These are phyloP conservation scores for Etheostoma nigrum DNA, from an alignment of 2,797 vertebrate genomes.

Conservation along the genomic window DNA sequence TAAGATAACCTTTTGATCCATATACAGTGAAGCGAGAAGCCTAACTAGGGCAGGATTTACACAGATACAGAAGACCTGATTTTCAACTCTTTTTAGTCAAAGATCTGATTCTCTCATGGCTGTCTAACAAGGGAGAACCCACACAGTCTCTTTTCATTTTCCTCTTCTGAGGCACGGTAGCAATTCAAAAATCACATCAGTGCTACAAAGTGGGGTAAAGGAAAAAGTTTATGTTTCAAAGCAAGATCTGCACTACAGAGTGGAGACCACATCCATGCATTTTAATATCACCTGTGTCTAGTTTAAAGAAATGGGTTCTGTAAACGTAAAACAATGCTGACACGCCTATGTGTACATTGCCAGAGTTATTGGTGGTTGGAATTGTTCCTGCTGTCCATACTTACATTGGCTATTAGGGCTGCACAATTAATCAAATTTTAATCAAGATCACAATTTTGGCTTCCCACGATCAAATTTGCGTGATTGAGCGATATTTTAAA, in stretches of 20 bases:
- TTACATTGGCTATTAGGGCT: no score
- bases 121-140: conserved; percentile 31
- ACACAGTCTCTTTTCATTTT: conserved; percentile 30
- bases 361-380: background rate
- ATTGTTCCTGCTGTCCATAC: background rate
- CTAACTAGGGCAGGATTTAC: conserved; percentile 69
- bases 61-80: conserved; percentile 60
- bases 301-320: background rate
- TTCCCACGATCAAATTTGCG: no score
- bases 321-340: background rate
- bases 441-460: no score
- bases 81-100: conserved; percentile 60
- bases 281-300: background rate
- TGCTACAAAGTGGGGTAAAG: background rate
- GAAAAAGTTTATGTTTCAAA: conserved; percentile 12
- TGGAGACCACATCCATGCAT: background rate
- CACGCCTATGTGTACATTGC: background rate
- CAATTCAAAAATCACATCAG: conserved; percentile 30
- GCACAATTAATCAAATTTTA: no score
- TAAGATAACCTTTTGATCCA: conserved; percentile 72
- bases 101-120: conserved; percentile 45
- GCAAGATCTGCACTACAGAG: background rate
- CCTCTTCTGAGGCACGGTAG: conserved; percentile 9
- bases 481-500: no score
- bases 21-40: conserved; percentile 47